Evolutionary conservation across 1,140 invertebrate genomes (phyloP), one percentile per base, ranked within the genome.

Genomic region (Aleiodes sp.): DNA sequence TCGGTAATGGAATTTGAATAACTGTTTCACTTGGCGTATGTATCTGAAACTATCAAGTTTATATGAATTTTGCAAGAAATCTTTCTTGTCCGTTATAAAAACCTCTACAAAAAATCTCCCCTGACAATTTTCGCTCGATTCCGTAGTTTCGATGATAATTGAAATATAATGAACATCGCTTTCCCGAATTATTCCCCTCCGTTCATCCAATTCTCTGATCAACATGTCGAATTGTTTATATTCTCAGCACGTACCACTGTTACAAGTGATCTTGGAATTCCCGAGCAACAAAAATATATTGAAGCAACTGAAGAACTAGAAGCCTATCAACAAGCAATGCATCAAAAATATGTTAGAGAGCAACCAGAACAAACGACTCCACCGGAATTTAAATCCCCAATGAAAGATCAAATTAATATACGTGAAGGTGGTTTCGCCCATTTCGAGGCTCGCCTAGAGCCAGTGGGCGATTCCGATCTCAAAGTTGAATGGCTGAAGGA

Each of bases 401-500:
- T 98, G 57, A 95, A 94, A 84, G 94, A 97, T 87, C 93, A 97
- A 86, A 84, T 92, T 35, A 92, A 93, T 77, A 91, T 96, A 79
- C 92, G 93, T 75, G 97, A 99, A 89, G 94, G 95, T 72, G 95
- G 96, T 75, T 96, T 96, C 79, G 95, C 96, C 65, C 96, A 98
- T 84, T 98, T 98, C 82, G 97, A 99, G 87, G 96, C 96, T 74
- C 91, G 95, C 62, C 89, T 99, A 35, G 94, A 98, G 82, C 97
- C 97, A 71, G 88, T 97, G 62, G 95, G 96, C 29, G 97, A 99
- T 83, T 91, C 96, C 1, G 94, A 92, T 39, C 90, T 99, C 78
- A 91, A 89, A 79, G 95, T 99, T 8, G 96, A 98, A 87, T 99
- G 97, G 97, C 90, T 96, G 46, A 98, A 98, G 80, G 95, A 99